phyloP scores from a whole-genome alignment of 2,113 vertebrate species.

The Eira barbara region DNA sequence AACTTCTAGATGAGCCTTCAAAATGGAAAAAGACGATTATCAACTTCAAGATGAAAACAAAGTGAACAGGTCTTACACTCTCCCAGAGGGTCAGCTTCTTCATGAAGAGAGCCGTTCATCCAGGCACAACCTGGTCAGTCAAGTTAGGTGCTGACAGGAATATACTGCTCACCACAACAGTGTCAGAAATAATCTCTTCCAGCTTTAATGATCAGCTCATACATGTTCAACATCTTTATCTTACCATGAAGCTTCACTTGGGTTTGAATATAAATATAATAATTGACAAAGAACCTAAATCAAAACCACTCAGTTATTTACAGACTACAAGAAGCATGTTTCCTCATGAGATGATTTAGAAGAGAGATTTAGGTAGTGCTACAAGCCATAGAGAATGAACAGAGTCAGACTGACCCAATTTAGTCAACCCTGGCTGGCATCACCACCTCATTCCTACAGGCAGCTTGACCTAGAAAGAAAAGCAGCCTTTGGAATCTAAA shows the following conservation, averaged over 20 bases:
- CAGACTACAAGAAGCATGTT: constrained; percentile 23
- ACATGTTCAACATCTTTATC: not conserved
- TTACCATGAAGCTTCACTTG: constrained; percentile 32
- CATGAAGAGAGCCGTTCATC: not conserved
- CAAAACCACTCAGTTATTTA: constrained; percentile 23
- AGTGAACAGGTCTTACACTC: not conserved
- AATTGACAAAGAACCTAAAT: constrained; percentile 54
- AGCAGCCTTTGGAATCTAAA: not conserved
- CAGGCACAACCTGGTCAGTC: not conserved
- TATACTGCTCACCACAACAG: not conserved
- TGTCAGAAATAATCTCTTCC: constrained; percentile 32
- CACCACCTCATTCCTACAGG: not conserved
- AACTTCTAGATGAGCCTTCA: not conserved
- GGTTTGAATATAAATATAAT: constrained; percentile 37
- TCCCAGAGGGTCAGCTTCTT: not conserved
- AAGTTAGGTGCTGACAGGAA: constrained; percentile 38
- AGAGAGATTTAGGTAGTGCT: not conserved
- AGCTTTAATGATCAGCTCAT: constrained; percentile 40
- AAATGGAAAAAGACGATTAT: not conserved
- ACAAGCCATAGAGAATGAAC: not conserved
- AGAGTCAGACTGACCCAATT: not conserved
- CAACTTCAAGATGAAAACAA: not conserved
- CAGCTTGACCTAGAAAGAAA: not conserved
- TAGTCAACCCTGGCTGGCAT: not conserved
- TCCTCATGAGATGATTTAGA: not conserved